Evolutionary conservation across 2,888 invertebrate genomes (phyloP), one percentile per base, ranked within the genome.

Genomic region (Dysmachus trigonus): DNA sequence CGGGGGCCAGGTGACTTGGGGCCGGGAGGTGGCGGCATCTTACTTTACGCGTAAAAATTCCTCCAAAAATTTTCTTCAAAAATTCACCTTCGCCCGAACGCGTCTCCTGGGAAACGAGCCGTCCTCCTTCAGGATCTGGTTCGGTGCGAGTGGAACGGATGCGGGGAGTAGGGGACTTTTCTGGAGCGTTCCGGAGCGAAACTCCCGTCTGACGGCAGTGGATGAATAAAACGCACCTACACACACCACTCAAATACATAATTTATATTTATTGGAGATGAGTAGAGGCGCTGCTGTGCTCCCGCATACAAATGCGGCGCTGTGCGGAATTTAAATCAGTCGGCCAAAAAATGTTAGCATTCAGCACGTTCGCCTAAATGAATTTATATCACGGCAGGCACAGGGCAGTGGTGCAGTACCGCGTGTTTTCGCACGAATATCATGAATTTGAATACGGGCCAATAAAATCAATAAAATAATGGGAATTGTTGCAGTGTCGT

Each of bases 191-290:
- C 10, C 10, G 18, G 62, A 22, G 8, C 7, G 41, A 3, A 41
- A 22, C 18, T 27, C 22, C 62, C 18, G 18, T 10, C 62, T 62
- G 51, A 6, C 18, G 51, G 51, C 7, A 6, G 51, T 51, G 62
- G 62, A 10, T 62, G 62, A 22, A 27, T 62, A 22, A 47, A 76
- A 38, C 76, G 76, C 76, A 79, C 30, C 18, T 33, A 62, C 22
- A 35, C 33, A 18, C 33, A 30, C 51, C 62, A 22, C 33, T 18
- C 62, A 62, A n/a, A 82, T 62, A 35, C 10, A 82, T 82, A 82
- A 82, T 82, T 82, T 82, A 82, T 82, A 82, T 74, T 85, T 84
- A 84, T 84, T 84, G 84, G 35, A 82, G 71, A 77, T 71, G 85
- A 51, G 77, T 77, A 83, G 71, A 72, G 38, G 27, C 41, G 72